Percentiles rank a stretch among this genome's conserved stretches.
These are phyloP conservation scores for Mergus octosetaceus DNA, from an alignment of 2,797 vertebrate species.

Conservation along the genomic window DNA sequence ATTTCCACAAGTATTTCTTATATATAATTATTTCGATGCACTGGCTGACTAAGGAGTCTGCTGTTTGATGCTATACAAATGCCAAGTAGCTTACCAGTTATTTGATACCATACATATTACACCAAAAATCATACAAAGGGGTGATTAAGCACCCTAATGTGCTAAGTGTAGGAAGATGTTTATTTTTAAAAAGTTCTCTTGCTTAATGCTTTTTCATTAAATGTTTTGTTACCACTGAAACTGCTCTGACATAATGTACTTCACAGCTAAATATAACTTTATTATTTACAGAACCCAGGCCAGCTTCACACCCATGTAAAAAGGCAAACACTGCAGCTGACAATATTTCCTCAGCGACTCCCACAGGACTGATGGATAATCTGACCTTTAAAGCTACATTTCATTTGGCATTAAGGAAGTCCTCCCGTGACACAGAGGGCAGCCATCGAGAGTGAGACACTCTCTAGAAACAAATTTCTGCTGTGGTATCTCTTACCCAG, in stretches of 20 bases:
- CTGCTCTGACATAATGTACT: constrained; percentile 1
- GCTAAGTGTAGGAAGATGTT: constrained; percentile 33
- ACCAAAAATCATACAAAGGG: neutral
- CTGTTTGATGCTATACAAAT: constrained; percentile 48
- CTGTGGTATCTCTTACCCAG: neutral
- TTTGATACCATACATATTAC: neutral
- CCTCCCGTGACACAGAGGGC: neutral
- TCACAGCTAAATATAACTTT: neutral
- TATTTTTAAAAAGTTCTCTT: constrained; percentile 44
- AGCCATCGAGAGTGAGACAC: neutral
- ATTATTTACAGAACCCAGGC: neutral
- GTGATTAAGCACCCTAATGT: constrained; percentile 34
- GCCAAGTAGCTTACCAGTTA: constrained; percentile 27
- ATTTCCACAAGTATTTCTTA: constrained; percentile 57
- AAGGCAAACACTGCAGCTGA: neutral
- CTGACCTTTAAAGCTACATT: neutral
- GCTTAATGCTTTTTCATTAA: constrained; percentile 34
- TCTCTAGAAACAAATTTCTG: neutral
- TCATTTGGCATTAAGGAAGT: neutral
- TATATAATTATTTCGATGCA: constrained; percentile 44
- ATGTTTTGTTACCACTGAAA: neutral
- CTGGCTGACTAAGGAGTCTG: constrained; percentile 4
- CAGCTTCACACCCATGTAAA: neutral
- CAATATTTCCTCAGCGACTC: neutral
- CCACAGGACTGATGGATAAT: neutral